Evolutionary conservation across 2,888 invertebrate genomes (phyloP).

Genomic region (Tipula helvola): DNA sequence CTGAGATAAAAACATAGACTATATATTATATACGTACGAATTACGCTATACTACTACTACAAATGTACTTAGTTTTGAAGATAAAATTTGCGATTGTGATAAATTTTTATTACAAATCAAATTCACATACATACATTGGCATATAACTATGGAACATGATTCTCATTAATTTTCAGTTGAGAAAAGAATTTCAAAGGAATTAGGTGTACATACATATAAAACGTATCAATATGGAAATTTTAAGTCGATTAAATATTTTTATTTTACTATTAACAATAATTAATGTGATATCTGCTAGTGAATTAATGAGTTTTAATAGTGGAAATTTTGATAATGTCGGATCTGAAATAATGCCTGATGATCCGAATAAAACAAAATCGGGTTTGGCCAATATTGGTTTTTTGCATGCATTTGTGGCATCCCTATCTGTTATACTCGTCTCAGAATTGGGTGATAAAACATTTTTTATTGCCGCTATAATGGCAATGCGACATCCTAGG

Average conservation of each 20-base stretch:
- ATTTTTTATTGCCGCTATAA: constrained; percentile 98
- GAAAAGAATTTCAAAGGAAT: background rate
- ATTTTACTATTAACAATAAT: background rate
- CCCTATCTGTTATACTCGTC: constrained; percentile 90
- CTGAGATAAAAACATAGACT: too few relatives aligned
- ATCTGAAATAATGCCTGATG: background rate
- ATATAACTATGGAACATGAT: background rate
- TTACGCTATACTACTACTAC: too few relatives aligned
- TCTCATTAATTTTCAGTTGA: background rate
- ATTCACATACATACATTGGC: background rate
- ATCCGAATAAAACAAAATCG: background rate
- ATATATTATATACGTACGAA: too few relatives aligned
- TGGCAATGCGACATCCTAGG: constrained; percentile 97
- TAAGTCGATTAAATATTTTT: background rate
- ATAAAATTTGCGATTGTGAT: too few relatives aligned
- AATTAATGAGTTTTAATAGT: background rate
- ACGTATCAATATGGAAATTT: background rate
- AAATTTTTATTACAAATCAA: background rate
- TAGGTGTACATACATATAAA: background rate
- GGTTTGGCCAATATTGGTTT: constrained; percentile 43
- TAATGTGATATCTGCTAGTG: background rate
- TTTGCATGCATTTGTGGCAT: constrained; percentile 86
- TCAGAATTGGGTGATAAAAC: constrained; percentile 98
- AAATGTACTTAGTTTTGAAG: too few relatives aligned
- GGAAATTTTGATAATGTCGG: background rate